These are phyloP conservation scores for Akabosia matsudoensis DNA, from an alignment of 1,140 invertebrate species.

Conservation along the genomic window DNA sequence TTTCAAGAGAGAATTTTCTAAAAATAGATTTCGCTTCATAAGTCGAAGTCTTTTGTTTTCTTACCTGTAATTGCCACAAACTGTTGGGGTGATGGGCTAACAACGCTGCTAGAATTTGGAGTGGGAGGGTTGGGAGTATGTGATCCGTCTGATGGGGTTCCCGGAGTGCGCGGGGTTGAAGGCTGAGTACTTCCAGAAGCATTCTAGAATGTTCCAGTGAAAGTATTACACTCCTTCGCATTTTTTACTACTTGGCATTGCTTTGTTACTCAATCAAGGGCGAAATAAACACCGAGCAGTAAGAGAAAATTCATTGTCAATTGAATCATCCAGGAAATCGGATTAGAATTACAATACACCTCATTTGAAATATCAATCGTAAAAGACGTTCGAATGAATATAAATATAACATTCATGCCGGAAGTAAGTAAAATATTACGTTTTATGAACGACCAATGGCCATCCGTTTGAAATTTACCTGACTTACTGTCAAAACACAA, in stretches of 20 bases:
- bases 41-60: background rate
- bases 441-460: too few species aligned
- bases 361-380: too few species aligned
- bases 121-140: slow-evolving; percentile 30
- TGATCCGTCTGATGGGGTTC: slow-evolving; percentile 30
- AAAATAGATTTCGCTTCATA: background rate
- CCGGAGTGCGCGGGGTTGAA: slow-evolving; percentile 31
- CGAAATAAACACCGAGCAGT: too few species aligned
- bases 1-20: background rate
- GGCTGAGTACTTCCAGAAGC: slow-evolving; percentile 26
- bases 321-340: too few species aligned
- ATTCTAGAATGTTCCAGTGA: background rate
- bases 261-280: too few species aligned
- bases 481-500: background rate
- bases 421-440: too few species aligned
- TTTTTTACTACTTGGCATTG: background rate
- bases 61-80: slow-evolving; percentile 34
- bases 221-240: background rate
- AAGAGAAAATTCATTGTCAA: too few species aligned
- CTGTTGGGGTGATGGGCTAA: slow-evolving; percentile 18
- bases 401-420: too few species aligned
- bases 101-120: slow-evolving; percentile 28
- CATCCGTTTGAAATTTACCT: too few species aligned
- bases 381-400: too few species aligned
- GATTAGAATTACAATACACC: too few species aligned